Conservation (phyloP, 2,797 vertebrate species). For the Nyctibius grandis region DNA sequence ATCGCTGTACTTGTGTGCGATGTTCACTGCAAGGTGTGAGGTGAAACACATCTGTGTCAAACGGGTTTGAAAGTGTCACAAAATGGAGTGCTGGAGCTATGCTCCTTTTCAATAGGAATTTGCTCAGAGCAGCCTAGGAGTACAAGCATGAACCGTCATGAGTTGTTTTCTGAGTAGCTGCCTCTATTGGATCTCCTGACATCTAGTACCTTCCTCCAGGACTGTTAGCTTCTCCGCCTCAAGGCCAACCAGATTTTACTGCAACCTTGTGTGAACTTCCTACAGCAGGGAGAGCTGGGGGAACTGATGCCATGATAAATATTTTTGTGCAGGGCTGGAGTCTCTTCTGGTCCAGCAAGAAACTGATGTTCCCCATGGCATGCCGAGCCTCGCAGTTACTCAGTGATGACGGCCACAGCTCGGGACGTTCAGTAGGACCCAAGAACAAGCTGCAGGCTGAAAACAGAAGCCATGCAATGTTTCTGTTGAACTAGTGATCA, state of each 20-base stretch:
- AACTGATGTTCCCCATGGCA: neutral
- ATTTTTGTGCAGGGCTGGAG: neutral
- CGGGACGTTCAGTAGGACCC: neutral
- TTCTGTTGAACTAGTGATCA: neutral
- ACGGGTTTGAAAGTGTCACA: neutral
- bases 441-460: neutral
- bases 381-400: neutral
- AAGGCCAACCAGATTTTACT: neutral
- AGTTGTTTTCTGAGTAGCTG: neutral
- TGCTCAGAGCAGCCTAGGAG: neutral
- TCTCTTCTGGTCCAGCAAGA: neutral
- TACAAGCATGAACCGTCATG: rapidly evolving
- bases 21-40: neutral
- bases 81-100: neutral
- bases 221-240: neutral
- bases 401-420: neutral
- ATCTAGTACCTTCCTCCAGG: neutral
- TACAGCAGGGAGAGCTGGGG: neutral
- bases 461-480: neutral
- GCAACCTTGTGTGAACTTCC: neutral
- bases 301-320: neutral
- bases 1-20: rapidly evolving
- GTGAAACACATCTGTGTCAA: neutral
- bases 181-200: neutral
- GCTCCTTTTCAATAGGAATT: neutral